Evolutionary conservation across 2,797 vertebrate species (phyloP), one percentile per base, ranked within the genome.

Genomic region (Crypturellus tataupa): DNA sequence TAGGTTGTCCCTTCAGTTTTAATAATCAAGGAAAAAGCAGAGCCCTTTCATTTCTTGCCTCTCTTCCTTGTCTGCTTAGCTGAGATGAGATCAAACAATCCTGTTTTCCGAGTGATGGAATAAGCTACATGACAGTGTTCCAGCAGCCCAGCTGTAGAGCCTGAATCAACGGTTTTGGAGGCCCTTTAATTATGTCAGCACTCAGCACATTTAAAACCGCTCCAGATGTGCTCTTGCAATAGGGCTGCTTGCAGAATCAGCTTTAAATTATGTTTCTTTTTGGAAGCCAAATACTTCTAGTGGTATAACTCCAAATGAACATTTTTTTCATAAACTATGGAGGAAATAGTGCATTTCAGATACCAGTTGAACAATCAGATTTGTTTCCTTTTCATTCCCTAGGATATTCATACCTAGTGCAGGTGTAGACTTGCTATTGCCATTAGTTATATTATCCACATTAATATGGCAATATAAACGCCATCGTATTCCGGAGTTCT

Each of bases 191-290:
- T 89, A 73, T 81, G 55, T 49, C 71, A 86, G 69, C 40, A 85
- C 87, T 95, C 87, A 96, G 72, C 70, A 80, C 92, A 90, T 89
- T 90, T 87, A 73, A 84, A 89, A 73, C 65, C 75, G 44, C 84
- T 91, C 83, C 92, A 95, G 85, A 93, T 93, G 78, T 58, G 80
- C 65, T 65, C 64, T 87, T 69, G 89, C 85, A 84, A 73, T 56
- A 67, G 72, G 90, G 49, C 90, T 64, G 59, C 73, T 94, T 95
- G 84, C 72, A 68, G 76, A 93, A 91, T 81, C 78, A 91, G 80
- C 76, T 81, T 51, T 40, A 81, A 89, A 87, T 93, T 67, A 78
- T 11, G 56, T 62, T 58, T 79, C 87, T 91, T 86, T 93, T 77
- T 80, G 80, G 33, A 89, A 84, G 79, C 42, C 42, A 59, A 76